These are phyloP conservation scores for Ichneumoninae sp. DNA, from an alignment of 2,888 invertebrate genomes.

Conservation along the genomic window DNA sequence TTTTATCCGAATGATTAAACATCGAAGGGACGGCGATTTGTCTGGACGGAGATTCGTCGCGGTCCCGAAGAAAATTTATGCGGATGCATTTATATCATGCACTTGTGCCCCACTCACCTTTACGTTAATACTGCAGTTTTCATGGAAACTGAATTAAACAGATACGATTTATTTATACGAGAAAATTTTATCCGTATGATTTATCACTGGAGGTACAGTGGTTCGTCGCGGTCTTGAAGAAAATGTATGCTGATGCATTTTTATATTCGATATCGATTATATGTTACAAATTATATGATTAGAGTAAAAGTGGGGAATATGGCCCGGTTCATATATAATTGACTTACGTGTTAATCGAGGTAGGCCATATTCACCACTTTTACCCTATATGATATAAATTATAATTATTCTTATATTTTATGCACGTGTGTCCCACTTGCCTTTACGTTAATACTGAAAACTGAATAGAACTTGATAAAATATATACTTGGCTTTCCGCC, in stretches of 20 bases:
- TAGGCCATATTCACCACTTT: too few species aligned
- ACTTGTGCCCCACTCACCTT: neutral
- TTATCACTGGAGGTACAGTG: neutral
- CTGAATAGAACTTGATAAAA: neutral
- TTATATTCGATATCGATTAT: too few species aligned
- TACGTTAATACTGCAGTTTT: neutral
- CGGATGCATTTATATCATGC: too few species aligned
- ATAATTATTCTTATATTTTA: too few species aligned
- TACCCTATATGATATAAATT: too few species aligned
- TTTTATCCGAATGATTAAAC: neutral
- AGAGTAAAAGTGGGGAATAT: too few species aligned
- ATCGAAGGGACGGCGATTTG: too few species aligned
- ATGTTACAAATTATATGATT: too few species aligned
- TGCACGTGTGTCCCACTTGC: neutral
- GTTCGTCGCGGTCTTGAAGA: neutral
- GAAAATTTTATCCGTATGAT: neutral
- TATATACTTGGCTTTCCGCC: neutral
- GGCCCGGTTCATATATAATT: too few species aligned
- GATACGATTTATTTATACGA: neutral
- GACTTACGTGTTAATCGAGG: too few species aligned
- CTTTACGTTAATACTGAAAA: neutral
- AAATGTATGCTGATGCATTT: neutral
- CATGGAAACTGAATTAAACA: too few species aligned
- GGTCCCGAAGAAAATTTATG: neutral
- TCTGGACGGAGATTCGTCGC: neutral